Percentiles rank a stretch among this genome's conserved stretches.
Conservation (phyloP, 2,797 vertebrate genomes). For the Platalea minor region DNA sequence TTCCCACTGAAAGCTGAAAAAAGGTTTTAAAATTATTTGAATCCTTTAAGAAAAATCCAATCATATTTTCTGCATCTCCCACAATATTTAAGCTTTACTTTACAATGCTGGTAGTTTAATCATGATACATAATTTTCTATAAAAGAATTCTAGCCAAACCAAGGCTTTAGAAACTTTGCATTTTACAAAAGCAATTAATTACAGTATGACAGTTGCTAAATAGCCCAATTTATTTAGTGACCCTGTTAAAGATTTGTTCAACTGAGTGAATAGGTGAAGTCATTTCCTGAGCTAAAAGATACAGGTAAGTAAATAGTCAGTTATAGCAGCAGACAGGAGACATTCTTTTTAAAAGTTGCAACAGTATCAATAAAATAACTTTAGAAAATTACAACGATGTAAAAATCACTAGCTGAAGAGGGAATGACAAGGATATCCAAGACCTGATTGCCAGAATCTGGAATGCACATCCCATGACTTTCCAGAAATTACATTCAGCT, state of each 20-base stretch:
- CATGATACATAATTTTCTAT: slow-evolving; percentile 23
- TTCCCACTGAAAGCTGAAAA: not conserved
- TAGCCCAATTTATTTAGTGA: slow-evolving; percentile 65
- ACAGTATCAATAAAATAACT: slow-evolving; percentile 70
- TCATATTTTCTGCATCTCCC: not conserved
- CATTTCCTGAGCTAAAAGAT: slow-evolving; percentile 81
- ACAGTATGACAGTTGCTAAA: slow-evolving; percentile 64
- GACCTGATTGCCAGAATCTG: slow-evolving; percentile 57
- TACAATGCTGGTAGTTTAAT: slow-evolving; percentile 36
- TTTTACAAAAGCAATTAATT: slow-evolving; percentile 64
- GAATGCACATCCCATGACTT: slow-evolving; percentile 55
- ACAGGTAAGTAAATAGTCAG: slow-evolving; percentile 73
- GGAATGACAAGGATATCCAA: slow-evolving; percentile 40
- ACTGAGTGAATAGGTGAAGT: slow-evolving; percentile 68
- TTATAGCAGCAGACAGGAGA: slow-evolving; percentile 77
- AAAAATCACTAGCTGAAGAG: slow-evolving; percentile 49
- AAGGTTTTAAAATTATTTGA: not conserved
- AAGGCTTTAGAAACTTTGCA: slow-evolving; percentile 54
- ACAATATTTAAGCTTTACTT: slow-evolving; percentile 15
- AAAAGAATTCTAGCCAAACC: slow-evolving; percentile 56
- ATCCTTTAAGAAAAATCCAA: slow-evolving; percentile 6
- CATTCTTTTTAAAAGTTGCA: slow-evolving; percentile 62
- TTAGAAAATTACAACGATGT: slow-evolving; percentile 69
- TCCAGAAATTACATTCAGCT: slow-evolving; percentile 69
- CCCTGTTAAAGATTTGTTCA: slow-evolving; percentile 72